Percentiles rank a stretch among this genome's conserved stretches.
Evolutionary conservation across 2,797 vertebrate genomes (phyloP).

Genomic region (Rhabdomys pumilio): DNA sequence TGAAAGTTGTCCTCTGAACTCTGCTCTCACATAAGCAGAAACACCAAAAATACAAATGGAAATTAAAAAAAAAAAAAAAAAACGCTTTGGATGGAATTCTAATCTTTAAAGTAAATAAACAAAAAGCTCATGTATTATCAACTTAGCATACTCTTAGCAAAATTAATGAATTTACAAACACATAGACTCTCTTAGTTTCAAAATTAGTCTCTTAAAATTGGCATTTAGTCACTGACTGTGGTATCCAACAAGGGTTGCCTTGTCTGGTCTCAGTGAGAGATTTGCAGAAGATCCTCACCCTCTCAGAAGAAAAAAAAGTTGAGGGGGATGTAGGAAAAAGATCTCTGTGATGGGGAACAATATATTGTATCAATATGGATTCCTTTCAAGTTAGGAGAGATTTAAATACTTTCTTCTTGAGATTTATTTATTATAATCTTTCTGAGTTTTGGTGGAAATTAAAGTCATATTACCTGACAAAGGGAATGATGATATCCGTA

Average conservation of each 20-base stretch:
- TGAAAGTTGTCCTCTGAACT: background rate
- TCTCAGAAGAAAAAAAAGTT: no score
- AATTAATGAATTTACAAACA: background rate
- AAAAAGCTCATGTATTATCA: background rate
- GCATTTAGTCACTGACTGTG: no score
- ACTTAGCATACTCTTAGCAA: background rate
- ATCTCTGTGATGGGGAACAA: no score
- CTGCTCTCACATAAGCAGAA: background rate
- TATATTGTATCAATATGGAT: background rate
- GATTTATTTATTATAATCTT: background rate
- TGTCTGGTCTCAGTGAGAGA: no score
- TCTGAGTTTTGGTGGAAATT: background rate
- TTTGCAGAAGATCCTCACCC: rapidly evolving
- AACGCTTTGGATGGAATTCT: background rate
- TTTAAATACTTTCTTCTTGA: background rate
- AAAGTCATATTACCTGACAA: background rate
- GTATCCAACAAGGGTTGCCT: no score
- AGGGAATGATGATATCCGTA: background rate
- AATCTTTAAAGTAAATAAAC: background rate
- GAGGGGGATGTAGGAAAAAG: no score
- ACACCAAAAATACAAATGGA: background rate
- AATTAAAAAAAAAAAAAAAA: background rate
- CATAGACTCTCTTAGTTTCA: background rate
- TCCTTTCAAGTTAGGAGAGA: background rate
- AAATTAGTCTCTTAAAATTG: background rate